These are phyloP conservation scores for Prietella phreatophila DNA, from an alignment of 2,113 vertebrate species.

Conservation along the genomic window DNA sequence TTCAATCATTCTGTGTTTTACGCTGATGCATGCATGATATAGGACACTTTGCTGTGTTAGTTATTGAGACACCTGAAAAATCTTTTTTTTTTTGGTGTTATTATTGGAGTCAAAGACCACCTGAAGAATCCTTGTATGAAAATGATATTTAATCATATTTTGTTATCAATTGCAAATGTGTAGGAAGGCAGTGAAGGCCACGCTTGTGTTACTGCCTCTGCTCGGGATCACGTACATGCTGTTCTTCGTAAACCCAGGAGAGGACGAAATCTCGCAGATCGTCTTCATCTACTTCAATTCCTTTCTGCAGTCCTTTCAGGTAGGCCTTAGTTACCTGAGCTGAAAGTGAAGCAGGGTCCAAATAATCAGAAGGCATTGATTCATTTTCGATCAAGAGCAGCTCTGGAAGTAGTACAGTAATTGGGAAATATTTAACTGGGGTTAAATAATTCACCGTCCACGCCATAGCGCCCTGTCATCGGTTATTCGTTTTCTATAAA, in stretches of 20 bases:
- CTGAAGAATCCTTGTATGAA: not conserved
- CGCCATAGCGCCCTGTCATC: not conserved
- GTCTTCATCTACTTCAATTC: slow-evolving; percentile 99
- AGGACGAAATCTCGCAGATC: slow-evolving; percentile 90
- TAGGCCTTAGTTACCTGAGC: slow-evolving; percentile 52
- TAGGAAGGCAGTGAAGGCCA: slow-evolving; percentile 98
- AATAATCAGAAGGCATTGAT: not conserved
- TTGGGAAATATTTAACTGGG: not conserved
- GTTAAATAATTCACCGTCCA: not conserved
- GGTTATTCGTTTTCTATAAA: not conserved
- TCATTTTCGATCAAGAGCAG: not conserved
- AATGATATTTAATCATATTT: not conserved
- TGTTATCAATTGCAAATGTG: not conserved
- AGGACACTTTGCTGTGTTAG: not conserved
- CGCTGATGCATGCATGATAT: not conserved
- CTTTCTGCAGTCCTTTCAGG: slow-evolving; percentile 96
- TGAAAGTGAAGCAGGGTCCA: not conserved
- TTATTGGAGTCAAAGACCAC: not conserved
- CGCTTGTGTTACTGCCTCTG: slow-evolving; percentile 90
- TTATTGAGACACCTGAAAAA: not conserved
- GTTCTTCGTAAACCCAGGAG: slow-evolving; percentile 95
- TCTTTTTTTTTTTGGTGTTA: not conserved
- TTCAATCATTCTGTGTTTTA: not conserved
- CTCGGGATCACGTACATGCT: slow-evolving; percentile 98
- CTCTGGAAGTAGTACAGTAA: not conserved